Evolutionary conservation across 2,888 invertebrate genomes (phyloP), one percentile per base, ranked within the genome.

Genomic region (Mythimna loreyi): DNA sequence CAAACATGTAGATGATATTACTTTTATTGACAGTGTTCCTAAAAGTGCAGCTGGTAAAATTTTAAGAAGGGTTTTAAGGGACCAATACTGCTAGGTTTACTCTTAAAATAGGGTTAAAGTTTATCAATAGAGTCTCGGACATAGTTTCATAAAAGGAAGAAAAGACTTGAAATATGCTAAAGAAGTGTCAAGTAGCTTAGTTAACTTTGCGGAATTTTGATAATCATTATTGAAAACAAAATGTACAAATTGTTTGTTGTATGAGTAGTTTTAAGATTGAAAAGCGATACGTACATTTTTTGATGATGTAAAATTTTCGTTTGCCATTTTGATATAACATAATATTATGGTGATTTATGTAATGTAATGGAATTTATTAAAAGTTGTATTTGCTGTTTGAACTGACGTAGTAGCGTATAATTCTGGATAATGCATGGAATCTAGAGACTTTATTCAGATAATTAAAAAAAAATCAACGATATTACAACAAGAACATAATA

Each of bases 41-140:
- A 98, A 98, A 92, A 97, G 96, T 87, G 91, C 97, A 0, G 96
- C 98, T 0, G 98, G 98, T 0, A 98, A 98, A 92, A 98, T 98
- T 84, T 90, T 98, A 70, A 96, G 98, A 80, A 96, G 96, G 82
- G 96, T 96, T 73, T 91, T 98, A 63, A 96, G 96, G 85, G 93
- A 91, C 0, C 88, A 91, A 73, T 92, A 91, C 83, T 91, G 90
- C 78, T 92, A 85, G 60, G 33, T 33, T 33, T 21, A 13, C 13
- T 21, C 5, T 33, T 45, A 19, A 56, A 45, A 16, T 49, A 64
- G 72, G 57, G 43, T 58, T n/a, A 16, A 7, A 43, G 50, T 50
- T 50, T 67, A 52, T 59, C 45, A 57, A 60, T 1, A 19, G 21
- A 7, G 11, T n/a, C 11, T 30, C n/a, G n/a, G 21, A 7, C 16